Evolutionary conservation across 2,113 vertebrate species (phyloP).

Genomic region (Grus americana): DNA sequence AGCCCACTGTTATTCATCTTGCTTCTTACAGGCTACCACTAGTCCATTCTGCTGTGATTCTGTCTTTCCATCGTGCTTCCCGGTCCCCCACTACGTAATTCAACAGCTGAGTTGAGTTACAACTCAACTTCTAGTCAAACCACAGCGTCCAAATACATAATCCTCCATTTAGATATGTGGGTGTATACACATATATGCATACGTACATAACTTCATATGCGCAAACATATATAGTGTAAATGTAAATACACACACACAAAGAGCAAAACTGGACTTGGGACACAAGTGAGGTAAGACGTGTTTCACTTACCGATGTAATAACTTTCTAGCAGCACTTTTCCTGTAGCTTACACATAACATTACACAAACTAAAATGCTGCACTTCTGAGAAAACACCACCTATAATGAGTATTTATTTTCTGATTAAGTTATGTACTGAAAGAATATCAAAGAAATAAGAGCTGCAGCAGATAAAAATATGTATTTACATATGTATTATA

Average conservation of each 20-base stretch:
- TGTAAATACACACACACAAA: not conserved
- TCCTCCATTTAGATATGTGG: not conserved
- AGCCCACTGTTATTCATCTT: not conserved
- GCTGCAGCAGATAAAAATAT: not conserved
- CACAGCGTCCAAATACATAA: not conserved
- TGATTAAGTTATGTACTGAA: not conserved
- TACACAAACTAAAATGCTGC: not conserved
- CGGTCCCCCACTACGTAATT: not conserved
- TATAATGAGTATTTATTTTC: not conserved
- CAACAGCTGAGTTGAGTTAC: not conserved
- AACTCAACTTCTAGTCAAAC: not conserved
- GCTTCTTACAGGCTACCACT: not conserved
- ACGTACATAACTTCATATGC: no score
- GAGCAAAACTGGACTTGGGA: not conserved
- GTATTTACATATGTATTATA: not conserved
- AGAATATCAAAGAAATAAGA: not conserved
- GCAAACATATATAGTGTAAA: not conserved
- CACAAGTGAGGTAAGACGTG: not conserved
- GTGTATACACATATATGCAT: no score
- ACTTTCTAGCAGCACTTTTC: not conserved
- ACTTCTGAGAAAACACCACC: not conserved
- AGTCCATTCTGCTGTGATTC: not conserved
- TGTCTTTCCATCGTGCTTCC: not conserved
- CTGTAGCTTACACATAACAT: not conserved
- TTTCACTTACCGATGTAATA: not conserved